These are phyloP conservation scores for Triplophysa yarkandensis DNA, from an alignment of 2,797 vertebrate genomes.

Conservation along the genomic window DNA sequence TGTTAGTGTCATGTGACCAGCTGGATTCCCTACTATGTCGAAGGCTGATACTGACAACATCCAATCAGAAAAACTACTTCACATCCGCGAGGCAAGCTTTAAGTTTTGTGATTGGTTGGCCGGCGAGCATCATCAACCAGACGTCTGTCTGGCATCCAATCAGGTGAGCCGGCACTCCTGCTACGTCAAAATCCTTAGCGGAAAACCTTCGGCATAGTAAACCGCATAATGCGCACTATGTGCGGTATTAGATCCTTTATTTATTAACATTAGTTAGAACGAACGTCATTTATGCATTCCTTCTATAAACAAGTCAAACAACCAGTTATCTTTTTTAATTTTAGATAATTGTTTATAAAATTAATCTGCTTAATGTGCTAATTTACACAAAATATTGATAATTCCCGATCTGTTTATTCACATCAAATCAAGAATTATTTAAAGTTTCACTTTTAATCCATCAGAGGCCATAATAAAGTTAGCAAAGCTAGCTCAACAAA, in stretches of 20 bases:
- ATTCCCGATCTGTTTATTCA: not conserved
- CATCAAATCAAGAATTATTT: not conserved
- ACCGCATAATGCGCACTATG: not conserved
- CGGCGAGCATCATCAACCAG: too few relatives aligned
- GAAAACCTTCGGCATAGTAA: constrained; percentile 16
- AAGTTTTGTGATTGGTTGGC: not conserved
- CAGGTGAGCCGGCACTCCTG: not conserved
- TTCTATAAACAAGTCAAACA: too few relatives aligned
- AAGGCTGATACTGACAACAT: not conserved
- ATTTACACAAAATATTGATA: not conserved
- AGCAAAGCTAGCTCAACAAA: constrained; percentile 29
- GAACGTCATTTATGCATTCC: too few relatives aligned
- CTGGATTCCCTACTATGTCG: not conserved
- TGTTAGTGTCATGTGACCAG: constrained; percentile 29
- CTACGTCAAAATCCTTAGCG: not conserved
- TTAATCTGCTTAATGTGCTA: too few relatives aligned
- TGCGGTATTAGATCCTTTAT: too few relatives aligned
- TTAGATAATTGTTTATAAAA: too few relatives aligned
- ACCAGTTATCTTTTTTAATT: too few relatives aligned
- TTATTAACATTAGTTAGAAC: too few relatives aligned
- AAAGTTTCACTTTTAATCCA: too few relatives aligned
- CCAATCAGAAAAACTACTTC: not conserved
- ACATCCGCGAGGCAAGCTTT: not conserved
- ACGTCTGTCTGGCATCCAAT: not conserved
- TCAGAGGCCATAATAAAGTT: constrained; percentile 40